These are phyloP conservation scores for Mesorhabditis spiculigera DNA, from an alignment of 2,888 invertebrate species.

Conservation along the genomic window DNA sequence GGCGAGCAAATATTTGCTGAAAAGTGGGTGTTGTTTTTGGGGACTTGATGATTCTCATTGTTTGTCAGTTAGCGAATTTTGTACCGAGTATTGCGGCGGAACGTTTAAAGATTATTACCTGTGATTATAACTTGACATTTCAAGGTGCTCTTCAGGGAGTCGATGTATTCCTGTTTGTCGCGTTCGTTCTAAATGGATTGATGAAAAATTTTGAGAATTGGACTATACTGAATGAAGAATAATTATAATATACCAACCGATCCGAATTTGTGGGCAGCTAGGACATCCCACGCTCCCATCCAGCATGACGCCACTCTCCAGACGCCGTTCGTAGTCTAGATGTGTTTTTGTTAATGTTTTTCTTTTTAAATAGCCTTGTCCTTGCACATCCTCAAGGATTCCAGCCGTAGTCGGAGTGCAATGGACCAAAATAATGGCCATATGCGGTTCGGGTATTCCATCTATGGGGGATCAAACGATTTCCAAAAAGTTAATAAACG, in stretches of 20 bases:
- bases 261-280: conserved; percentile 85
- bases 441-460: conserved; percentile 74
- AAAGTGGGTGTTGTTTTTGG: neutral
- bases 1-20: conserved; percentile 43
- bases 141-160: conserved; percentile 49
- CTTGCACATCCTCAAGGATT: conserved; percentile 79
- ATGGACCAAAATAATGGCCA: conserved; percentile 80
- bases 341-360: neutral
- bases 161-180: conserved; percentile 39
- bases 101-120: conserved; percentile 7
- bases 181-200: conserved; percentile 9
- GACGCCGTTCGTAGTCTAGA: conserved; percentile 76
- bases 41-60: too few species aligned
- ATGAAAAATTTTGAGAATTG: conserved; percentile 1
- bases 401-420: conserved; percentile 82
- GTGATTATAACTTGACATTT: conserved; percentile 54
- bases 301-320: conserved; percentile 74
- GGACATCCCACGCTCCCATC: conserved; percentile 82
- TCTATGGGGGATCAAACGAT: conserved; percentile 54
- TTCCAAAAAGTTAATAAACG: neutral
- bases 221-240: neutral
- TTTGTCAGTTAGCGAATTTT: too few species aligned
- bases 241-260: conserved; percentile 71
- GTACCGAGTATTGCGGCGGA: conserved; percentile 10
- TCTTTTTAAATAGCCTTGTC: conserved; percentile 67